These are phyloP conservation scores for Pica pica DNA, from an alignment of 2,113 vertebrate species.

Conservation along the genomic window DNA sequence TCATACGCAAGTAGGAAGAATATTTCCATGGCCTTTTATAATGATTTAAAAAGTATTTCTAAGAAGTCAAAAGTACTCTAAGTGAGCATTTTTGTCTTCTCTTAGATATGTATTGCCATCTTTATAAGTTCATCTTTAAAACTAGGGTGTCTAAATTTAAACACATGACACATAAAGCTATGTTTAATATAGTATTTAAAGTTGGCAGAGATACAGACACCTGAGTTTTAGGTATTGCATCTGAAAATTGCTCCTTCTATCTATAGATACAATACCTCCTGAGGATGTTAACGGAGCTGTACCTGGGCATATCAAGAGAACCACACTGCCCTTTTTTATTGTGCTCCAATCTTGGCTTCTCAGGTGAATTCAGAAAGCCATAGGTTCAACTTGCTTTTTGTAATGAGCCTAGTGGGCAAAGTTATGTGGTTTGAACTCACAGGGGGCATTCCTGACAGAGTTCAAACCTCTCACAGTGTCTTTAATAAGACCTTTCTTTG, in stretches of 20 bases:
- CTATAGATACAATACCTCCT: constrained; percentile 2
- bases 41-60: not conserved
- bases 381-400: not conserved
- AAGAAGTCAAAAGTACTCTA: not conserved
- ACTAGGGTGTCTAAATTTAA: constrained; percentile 38
- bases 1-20: not conserved
- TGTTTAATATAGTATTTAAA: constrained; percentile 2
- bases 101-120: not conserved
- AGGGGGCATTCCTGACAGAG: not conserved
- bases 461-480: not conserved
- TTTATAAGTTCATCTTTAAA: constrained; percentile 7
- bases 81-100: not conserved
- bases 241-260: constrained; percentile 21
- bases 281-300: not conserved
- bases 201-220: not conserved
- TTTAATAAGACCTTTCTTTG: constrained; percentile 9
- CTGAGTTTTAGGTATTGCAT: not conserved
- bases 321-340: not conserved
- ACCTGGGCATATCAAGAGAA: not conserved
- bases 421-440: not conserved
- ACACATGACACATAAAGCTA: not conserved
- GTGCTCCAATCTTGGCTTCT: not conserved
- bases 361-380: not conserved
- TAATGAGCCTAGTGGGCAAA: constrained; percentile 8
- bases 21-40: not conserved